Base-by-base conservation (phyloP, 2,113 vertebrate genomes). In the Rhinopomastus cyanomelas region DNA sequence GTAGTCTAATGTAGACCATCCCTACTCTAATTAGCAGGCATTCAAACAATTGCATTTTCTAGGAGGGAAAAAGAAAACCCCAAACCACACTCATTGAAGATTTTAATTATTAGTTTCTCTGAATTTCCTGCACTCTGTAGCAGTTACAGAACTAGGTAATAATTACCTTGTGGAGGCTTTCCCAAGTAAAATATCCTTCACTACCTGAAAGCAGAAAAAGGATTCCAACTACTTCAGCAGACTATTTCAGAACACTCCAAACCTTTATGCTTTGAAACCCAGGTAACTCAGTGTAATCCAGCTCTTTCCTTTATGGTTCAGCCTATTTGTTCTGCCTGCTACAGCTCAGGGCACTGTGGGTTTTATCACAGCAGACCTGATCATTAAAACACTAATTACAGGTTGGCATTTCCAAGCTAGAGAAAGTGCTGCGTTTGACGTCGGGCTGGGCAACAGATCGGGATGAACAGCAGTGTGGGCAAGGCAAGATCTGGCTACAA, bases 1-100 rank as follows among this genome's bases (percentile, higher is more conserved):
- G 51, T 83, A 93, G 94, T 92, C 72, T 85, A 83, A 94, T 73
- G 36, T n/a, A 88, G 74, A 89, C 32, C 42, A 88, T 75, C 59
- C 49, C 69, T 61, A 65, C n/a, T 66, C 39, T 89, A 92, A 94
- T 89, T 81, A 95, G 53, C 39, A 85, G 56, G 25, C 68, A 81
- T 92, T 94, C 3, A 5, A 89, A 92, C 36, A 68, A 81, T 23
- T 78, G 46, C 49, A 66, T 91, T 92, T 91, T 85, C 82, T 84
- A 75, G 36, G 53, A 90, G 61, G 62, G 23, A 84, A 81, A 46
- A 69, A 79, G 34, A 36, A 92, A 95, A 76, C 72, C 64, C 22
- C 55, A 69, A 61, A 44, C 3, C 44, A 64, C 65, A 74, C 48
- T 73, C 26, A 36, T 76, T 76, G 57, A 42, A 80, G 44, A 78